Evolutionary conservation across 2,797 vertebrate genomes (phyloP), one percentile per base, ranked within the genome.

Genomic region (Cuculus canorus): DNA sequence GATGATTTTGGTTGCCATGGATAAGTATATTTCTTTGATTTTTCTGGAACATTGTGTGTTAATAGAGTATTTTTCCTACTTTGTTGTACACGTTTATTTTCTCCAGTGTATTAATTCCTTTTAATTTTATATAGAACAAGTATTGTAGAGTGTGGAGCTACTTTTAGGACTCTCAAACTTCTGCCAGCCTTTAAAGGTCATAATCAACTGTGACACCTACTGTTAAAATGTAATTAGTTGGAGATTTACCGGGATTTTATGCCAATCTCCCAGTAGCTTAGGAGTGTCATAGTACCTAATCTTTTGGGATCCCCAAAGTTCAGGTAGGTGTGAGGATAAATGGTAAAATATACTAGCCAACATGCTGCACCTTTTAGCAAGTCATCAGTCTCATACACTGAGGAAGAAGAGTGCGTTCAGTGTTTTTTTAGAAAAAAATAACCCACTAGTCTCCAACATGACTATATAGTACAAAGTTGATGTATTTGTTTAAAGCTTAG

Each of bases 161-260:
- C 50, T 93, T 96, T 52, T 95, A 95, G 61, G 69, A 66, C 84
- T 95, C 83, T 96, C 86, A 96, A 97, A 98, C 82, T 98, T 91
- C 78, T 97, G 96, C 86, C 92, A 97, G 71, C 88, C 81, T 98
- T 97, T 96, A 97, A 97, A 98, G 97, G 96, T 98, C 97, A 98
- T 96, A 98, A 97, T 89, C 95, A 97, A 65, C 81, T 92, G 82
- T 97, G 97, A 97, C 95, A 97, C 95, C 89, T 96, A 97, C 92
- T 97, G 97, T 97, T 98, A 97, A 96, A 97, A 98, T 97, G 97
- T 96, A 98, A 98, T 98, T 98, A 98, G 91, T 94, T 96, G 57
- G 88, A 98, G 97, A 97, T 98, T 98, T 98, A 96, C 90, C 88
- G 92, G 93, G 96, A 98, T 98, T 98, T 93, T 97, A 97, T 96